Evolutionary conservation across 2,797 vertebrate genomes (phyloP).

Genomic region (Sardinella longiceps): DNA sequence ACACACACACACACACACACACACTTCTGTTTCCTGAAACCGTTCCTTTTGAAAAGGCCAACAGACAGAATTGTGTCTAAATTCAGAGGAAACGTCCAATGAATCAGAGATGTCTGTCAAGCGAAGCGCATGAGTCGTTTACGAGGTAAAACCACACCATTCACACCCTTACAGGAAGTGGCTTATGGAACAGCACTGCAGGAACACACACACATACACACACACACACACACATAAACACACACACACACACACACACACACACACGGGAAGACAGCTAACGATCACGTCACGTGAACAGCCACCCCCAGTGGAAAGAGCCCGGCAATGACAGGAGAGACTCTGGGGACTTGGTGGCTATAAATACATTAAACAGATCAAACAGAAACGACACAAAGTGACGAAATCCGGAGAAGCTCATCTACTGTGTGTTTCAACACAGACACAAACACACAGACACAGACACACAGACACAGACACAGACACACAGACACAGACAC

Average conservation of each 20-base stretch:
- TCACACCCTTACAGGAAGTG: neutral
- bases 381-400: neutral
- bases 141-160: neutral
- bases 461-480: no score
- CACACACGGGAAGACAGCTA: neutral
- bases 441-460: no score
- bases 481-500: no score
- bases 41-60: neutral
- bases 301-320: neutral
- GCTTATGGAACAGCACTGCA: neutral
- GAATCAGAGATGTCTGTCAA: neutral
- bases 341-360: neutral
- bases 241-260: no score
- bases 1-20: no score
- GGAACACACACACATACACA: neutral
- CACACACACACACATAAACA: no score
- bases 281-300: neutral
- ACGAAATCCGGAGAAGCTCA: neutral
- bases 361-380: neutral
- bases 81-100: neutral
- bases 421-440: no score
- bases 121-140: neutral
- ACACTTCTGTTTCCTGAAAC: neutral
- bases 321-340: neutral
- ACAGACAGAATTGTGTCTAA: no score